Conservation (phyloP, 2,888 invertebrate species). For the Parnassius mnemosyne region DNA sequence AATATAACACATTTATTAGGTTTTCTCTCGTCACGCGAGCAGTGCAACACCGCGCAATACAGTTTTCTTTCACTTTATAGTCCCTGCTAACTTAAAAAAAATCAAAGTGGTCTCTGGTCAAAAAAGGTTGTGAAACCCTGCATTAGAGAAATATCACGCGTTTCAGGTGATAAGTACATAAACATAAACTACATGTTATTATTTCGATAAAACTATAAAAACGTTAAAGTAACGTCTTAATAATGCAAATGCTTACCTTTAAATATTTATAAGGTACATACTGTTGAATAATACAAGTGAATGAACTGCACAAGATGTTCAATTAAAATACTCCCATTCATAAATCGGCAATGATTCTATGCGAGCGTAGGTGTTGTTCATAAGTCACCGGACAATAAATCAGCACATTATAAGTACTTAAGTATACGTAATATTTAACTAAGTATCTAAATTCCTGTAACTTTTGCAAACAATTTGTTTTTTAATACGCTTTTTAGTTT, state of each 20-base stretch:
- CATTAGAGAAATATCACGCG: neutral
- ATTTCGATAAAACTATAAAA: constrained; percentile 7
- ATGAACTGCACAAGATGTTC: constrained; percentile 58
- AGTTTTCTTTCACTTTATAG: too few species aligned
- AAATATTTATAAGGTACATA: constrained; percentile 43
- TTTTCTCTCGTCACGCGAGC: too few species aligned
- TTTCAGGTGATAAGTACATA: constrained; percentile 8
- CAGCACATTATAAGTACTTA: constrained; percentile 29
- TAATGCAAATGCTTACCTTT: constrained; percentile 29
- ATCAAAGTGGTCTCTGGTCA: too few species aligned
- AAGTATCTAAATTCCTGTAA: neutral
- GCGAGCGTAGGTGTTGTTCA: constrained; percentile 57
- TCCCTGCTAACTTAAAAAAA: too few species aligned
- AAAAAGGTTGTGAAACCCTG: too few species aligned
- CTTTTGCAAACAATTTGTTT: too few species aligned
- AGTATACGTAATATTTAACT: constrained; percentile 17
- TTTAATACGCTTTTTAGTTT: too few species aligned
- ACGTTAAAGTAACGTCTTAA: constrained; percentile 15
- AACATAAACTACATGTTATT: constrained; percentile 3
- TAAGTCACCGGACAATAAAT: constrained; percentile 56
- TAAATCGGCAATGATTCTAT: constrained; percentile 55
- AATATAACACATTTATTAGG: too few species aligned
- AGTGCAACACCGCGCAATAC: too few species aligned
- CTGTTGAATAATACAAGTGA: constrained; percentile 42
- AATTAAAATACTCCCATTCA: constrained; percentile 61